Conservation (phyloP, 2,797 vertebrate species). For the Macrochelys suwanniensis region DNA sequence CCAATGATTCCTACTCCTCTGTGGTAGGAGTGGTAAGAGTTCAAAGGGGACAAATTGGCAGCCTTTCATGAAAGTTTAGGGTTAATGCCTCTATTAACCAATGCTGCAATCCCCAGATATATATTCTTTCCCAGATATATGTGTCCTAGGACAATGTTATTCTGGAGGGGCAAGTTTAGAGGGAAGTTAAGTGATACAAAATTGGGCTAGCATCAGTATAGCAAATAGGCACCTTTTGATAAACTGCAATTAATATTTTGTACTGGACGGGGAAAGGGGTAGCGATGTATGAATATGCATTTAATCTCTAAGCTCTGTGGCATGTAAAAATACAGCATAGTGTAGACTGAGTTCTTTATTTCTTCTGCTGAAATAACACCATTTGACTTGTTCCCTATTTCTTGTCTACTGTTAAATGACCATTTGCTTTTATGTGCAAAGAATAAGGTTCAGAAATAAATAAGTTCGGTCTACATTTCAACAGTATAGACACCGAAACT, state of each 20-base stretch:
- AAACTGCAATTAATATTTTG: not conserved
- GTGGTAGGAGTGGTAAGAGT: not conserved
- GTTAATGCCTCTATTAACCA: not conserved
- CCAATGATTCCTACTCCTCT: not conserved
- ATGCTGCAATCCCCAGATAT: not conserved
- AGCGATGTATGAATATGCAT: not conserved
- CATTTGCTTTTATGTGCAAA: constrained; percentile 2
- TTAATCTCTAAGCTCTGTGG: not conserved
- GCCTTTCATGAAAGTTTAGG: not conserved
- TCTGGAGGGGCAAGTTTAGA: not conserved
- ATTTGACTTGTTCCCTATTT: not conserved
- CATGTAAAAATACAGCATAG: not conserved
- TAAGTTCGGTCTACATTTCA: not conserved
- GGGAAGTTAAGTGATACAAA: not conserved
- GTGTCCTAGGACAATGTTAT: not conserved
- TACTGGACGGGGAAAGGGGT: accelerated
- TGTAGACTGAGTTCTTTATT: not conserved
- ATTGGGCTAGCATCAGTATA: not conserved
- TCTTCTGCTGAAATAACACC: not conserved
- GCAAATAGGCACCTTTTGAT: not conserved
- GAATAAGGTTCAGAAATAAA: not conserved
- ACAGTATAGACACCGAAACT: not conserved
- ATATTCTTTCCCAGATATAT: not conserved
- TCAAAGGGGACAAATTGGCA: not conserved
- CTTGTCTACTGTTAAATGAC: not conserved